Conservation (phyloP, 2,113 vertebrate species). For the Etheostoma spectabile region DNA sequence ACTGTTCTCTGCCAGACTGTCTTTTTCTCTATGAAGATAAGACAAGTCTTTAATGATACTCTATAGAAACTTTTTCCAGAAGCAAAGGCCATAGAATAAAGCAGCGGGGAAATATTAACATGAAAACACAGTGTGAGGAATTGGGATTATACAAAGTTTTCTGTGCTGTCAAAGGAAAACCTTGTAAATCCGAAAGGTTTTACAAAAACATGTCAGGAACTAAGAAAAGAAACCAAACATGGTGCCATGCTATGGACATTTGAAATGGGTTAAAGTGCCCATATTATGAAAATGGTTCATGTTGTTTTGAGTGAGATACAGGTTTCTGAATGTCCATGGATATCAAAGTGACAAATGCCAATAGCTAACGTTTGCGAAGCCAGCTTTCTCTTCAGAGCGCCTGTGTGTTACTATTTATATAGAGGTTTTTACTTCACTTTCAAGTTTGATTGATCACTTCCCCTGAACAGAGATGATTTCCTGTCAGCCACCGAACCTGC, state of each 20-base stretch:
- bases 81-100: slow-evolving; percentile 43
- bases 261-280: not conserved
- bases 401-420: slow-evolving; percentile 16
- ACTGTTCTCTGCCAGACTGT: slow-evolving; percentile 63
- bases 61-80: slow-evolving; percentile 62
- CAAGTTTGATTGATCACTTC: slow-evolving; percentile 55
- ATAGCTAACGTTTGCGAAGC: not conserved
- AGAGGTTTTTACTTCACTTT: slow-evolving; percentile 42
- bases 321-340: no score
- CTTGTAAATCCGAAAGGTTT: slow-evolving; percentile 13
- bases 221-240: slow-evolving; percentile 2
- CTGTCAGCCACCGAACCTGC: slow-evolving; percentile 23
- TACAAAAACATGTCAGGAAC: slow-evolving; percentile 27
- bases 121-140: slow-evolving; percentile 32
- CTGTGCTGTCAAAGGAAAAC: slow-evolving; percentile 25
- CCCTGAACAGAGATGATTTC: slow-evolving; percentile 40
- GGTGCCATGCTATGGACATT: not conserved
- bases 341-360: slow-evolving; percentile 1
- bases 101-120: slow-evolving; percentile 32
- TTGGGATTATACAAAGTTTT: slow-evolving; percentile 41
- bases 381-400: not conserved
- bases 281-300: no score
- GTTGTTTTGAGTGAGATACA: no score
- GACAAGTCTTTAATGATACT: slow-evolving; percentile 76
- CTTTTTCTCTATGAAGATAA: slow-evolving; percentile 54